A percentile compares a stretch with the other conserved stretches of the same genome.
phyloP scores from a whole-genome alignment of 1,140 invertebrate species.

The Cydia amplana region DNA sequence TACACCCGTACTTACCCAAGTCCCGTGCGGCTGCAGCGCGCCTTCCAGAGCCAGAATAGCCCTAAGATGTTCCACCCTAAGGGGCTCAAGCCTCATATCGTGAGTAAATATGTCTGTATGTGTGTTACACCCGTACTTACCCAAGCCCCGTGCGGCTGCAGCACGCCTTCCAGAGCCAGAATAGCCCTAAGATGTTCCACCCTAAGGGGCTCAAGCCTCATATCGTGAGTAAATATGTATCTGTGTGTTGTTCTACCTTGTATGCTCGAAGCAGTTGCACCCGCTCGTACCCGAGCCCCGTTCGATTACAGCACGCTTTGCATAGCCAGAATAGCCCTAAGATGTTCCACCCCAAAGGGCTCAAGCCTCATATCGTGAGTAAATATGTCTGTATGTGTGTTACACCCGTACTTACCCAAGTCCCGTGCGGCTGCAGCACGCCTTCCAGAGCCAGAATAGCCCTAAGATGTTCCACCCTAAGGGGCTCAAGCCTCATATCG shows the following conservation, averaged over 20 bases:
- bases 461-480: slow-evolving; percentile 77
- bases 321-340: slow-evolving; percentile 43
- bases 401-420: too few relatives aligned
- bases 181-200: slow-evolving; percentile 74
- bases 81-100: slow-evolving; percentile 71
- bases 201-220: slow-evolving; percentile 75
- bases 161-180: slow-evolving; percentile 74
- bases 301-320: slow-evolving; percentile 49
- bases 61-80: slow-evolving; percentile 77
- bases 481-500: slow-evolving; percentile 71
- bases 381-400: slow-evolving; percentile 49
- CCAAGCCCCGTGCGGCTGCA: slow-evolving; percentile 73
- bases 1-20: slow-evolving; percentile 77
- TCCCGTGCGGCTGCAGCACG: slow-evolving; percentile 76
- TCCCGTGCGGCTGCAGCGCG: slow-evolving; percentile 75
- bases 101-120: slow-evolving; percentile 41
- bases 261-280: slow-evolving; percentile 65
- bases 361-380: slow-evolving; percentile 76
- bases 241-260: slow-evolving; percentile 71
- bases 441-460: slow-evolving; percentile 71
- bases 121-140: too few relatives aligned
- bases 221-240: slow-evolving; percentile 37
- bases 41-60: slow-evolving; percentile 71
- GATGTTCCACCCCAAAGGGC: slow-evolving; percentile 52
- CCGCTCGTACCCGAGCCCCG: slow-evolving; percentile 34